Evolutionary conservation across 2,888 invertebrate species (phyloP), one percentile per base, ranked within the genome.

Genomic region (Stenodema calcarata): DNA sequence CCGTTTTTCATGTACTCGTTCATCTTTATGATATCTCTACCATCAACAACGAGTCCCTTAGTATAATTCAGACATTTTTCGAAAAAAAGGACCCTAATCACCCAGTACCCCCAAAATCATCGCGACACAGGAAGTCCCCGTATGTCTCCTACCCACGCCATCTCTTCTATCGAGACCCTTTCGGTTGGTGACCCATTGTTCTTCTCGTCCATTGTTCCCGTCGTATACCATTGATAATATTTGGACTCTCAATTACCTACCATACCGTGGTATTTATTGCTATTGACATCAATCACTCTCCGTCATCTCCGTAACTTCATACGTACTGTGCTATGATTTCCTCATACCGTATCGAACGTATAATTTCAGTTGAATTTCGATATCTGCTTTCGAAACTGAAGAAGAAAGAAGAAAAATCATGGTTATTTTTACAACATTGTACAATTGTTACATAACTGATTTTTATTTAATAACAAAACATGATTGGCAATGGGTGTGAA

Each of bases 181-280:
- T 62, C 27, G 62, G 35, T 4, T 35, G 35, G 62, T 62, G 62
- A 62, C 62, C 62, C 62, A 62, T 62, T 62, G 62, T 62, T 62
- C 62, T 62, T 27, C 62, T 11, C 0, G 62, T 23, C 62, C 62
- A 62, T 62, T 62, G 62, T 62, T 62, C 62, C 62, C 62, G 6
- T 11, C 23, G 0, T 62, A 6, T 27, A 23, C 23, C 62, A 62
- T 62, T 62, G 62, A 62, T 62, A 62, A 62, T 62, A 62, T 62
- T 62, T 62, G 62, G 62, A 62, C 62, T n/a, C 62, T 62, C 62
- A 62, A 62, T 62, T 62, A 62, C 62, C 62, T 62, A 62, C 62
- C 62, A 9, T 62, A 62, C 62, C 23, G 27, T 62, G 62, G 23
- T 62, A 23, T 62, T 62, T 62, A 62, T 62, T 62, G 27, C 62